Evolutionary conservation across 2,797 vertebrate species (phyloP).

Genomic region (Streptopelia turtur): DNA sequence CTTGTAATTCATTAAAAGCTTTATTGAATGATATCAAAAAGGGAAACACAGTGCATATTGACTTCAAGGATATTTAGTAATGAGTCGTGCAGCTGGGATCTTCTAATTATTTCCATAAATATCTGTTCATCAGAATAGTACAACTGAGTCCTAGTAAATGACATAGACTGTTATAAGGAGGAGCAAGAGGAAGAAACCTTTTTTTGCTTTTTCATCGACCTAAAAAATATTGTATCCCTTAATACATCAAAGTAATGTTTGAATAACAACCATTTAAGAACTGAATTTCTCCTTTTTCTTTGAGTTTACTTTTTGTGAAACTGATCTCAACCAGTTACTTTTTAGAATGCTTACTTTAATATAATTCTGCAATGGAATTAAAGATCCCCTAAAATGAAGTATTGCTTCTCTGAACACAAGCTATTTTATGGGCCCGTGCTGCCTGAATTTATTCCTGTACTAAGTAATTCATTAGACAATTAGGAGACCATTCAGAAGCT

Average conservation of each 20-base stretch:
- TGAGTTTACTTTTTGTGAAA: not conserved
- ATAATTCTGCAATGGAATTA: not conserved
- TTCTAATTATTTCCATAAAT: slow-evolving; percentile 42
- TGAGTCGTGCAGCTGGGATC: not conserved
- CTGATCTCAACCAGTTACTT: not conserved
- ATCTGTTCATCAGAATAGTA: not conserved
- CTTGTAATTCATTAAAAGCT: slow-evolving; percentile 10
- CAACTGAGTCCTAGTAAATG: not conserved
- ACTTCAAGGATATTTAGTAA: slow-evolving; percentile 18
- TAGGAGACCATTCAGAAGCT: not conserved
- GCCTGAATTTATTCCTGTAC: not conserved
- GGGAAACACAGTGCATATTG: not conserved
- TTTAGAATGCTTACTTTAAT: not conserved
- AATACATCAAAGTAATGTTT: not conserved
- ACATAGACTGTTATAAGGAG: not conserved
- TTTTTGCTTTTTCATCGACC: not conserved
- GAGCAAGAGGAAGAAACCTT: not conserved
- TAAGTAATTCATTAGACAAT: not conserved
- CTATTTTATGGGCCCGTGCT: not conserved
- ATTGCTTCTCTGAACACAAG: not conserved
- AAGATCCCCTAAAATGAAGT: not conserved
- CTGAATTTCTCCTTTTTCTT: not conserved
- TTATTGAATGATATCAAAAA: slow-evolving; percentile 28
- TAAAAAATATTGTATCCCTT: not conserved
- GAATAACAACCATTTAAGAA: not conserved